Conservation (phyloP, 2,888 invertebrate genomes). For the Tipula helvola region DNA sequence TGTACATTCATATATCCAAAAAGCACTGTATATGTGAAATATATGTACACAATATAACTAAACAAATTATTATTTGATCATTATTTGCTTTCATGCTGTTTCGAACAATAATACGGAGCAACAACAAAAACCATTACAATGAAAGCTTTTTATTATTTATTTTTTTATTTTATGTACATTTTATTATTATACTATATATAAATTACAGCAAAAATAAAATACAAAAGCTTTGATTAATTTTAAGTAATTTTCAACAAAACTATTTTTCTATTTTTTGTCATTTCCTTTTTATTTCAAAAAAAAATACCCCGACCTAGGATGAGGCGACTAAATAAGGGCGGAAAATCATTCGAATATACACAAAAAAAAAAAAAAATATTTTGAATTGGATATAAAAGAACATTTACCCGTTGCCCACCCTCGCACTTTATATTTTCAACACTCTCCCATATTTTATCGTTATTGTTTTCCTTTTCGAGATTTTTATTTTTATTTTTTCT, state of each 20-base stretch:
- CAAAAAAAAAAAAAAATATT: not conserved
- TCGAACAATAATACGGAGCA: not conserved
- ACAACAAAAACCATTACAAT: not conserved
- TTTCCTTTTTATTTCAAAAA: not conserved
- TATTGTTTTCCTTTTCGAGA: not conserved
- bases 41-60: not conserved
- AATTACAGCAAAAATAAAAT: not conserved
- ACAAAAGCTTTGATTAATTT: conserved; percentile 4
- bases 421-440: no score
- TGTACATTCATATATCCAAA: not conserved
- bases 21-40: not conserved
- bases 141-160: not conserved
- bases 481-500: not conserved
- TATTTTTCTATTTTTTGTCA: not conserved
- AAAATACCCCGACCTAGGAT: not conserved
- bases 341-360: not conserved
- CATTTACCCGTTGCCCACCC: not conserved
- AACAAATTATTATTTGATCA: conserved; percentile 4
- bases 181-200: not conserved
- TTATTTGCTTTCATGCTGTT: not conserved
- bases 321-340: not conserved
- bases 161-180: not conserved
- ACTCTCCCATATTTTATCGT: not conserved
- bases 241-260: not conserved
- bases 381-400: not conserved